These are phyloP conservation scores for Oscheius myriophilus DNA, from an alignment of 2,888 invertebrate species.

Conservation along the genomic window DNA sequence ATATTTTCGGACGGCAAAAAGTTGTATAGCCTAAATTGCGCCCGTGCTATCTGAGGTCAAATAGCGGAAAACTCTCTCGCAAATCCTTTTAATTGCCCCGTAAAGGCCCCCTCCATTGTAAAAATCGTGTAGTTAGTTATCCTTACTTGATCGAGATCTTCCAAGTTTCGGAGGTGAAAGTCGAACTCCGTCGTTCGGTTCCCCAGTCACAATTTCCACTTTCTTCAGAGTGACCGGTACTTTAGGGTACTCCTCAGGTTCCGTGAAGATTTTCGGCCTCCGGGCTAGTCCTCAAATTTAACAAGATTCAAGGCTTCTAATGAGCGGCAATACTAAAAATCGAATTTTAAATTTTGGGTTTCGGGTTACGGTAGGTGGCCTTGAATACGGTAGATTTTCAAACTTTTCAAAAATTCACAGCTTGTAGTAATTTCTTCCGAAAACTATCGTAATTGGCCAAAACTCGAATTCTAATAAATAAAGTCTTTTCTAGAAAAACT, in stretches of 20 bases:
- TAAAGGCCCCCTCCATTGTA: background rate
- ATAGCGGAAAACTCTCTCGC: background rate
- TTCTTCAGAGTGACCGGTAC: slow-evolving; percentile 24
- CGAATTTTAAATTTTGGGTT: too few species aligned
- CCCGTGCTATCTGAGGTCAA: background rate
- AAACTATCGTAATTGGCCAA: too few species aligned
- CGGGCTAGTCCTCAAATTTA: slow-evolving; percentile 4
- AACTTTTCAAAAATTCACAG: too few species aligned
- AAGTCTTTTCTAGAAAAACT: too few species aligned
- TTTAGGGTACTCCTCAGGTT: slow-evolving; percentile 9
- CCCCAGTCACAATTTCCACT: slow-evolving; percentile 30
- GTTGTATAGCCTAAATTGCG: too few species aligned
- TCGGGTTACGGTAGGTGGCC: too few species aligned
- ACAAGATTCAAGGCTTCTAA: background rate
- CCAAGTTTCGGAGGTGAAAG: background rate
- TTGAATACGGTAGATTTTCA: too few species aligned
- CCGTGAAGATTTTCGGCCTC: slow-evolving; percentile 17
- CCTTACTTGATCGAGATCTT: slow-evolving; percentile 1
- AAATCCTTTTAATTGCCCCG: background rate
- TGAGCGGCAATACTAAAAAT: too few species aligned
- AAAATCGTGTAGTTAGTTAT: background rate
- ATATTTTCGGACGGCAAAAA: too few species aligned
- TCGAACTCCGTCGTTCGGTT: slow-evolving; percentile 43
- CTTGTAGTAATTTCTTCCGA: too few species aligned
- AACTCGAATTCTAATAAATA: too few species aligned